Evolutionary conservation across 2,888 invertebrate species (phyloP), one percentile per base, ranked within the genome.

Genomic region (Anagyrus pseudococci): DNA sequence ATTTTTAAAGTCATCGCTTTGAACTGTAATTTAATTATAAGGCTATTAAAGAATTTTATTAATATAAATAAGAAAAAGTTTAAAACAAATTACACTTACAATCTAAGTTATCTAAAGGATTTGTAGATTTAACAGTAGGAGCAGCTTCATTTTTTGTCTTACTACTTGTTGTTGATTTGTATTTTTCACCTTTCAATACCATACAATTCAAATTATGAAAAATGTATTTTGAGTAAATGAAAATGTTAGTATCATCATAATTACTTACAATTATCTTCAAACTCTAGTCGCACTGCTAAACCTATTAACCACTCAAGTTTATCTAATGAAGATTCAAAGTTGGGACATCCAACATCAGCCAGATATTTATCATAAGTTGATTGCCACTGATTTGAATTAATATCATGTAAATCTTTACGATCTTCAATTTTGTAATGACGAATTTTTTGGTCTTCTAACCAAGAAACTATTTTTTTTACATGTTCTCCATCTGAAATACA

Each of bases 381-480:
- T 41, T 85, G 83, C 96, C 97, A 97, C 53, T 85, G 81, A 2
- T 82, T 72, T 13, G 87, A 85, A 37, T 84, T 83, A 1, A 90
- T 85, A 69, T 90, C 86, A 46, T 93, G 85, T n/a, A 98, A 80
- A 0, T 83, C 85, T 68, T 86, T 87, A 13, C 94, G 84, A 67
- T 93, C 92, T 75, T 94, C 92, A 60, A 93, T 90, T 76, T 89
- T 89, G 71, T 94, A 94, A 70, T 90, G 89, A 13, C 96, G 88
- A 69, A 98, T 94, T 82, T 94, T 94, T 79, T 95, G 94, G 76
- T 95, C 93, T 82, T 98, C 98, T 58, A 98, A 78, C 98, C 97
- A 98, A 1, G 92, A 82, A 22, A 96, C 85, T 23, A 94, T 84
- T 74, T 89, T 91, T 53, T 92, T 87, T 76, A 93, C 91, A 73